Conservation (phyloP, 2,888 invertebrate genomes). For the Sinentomon sp. region DNA sequence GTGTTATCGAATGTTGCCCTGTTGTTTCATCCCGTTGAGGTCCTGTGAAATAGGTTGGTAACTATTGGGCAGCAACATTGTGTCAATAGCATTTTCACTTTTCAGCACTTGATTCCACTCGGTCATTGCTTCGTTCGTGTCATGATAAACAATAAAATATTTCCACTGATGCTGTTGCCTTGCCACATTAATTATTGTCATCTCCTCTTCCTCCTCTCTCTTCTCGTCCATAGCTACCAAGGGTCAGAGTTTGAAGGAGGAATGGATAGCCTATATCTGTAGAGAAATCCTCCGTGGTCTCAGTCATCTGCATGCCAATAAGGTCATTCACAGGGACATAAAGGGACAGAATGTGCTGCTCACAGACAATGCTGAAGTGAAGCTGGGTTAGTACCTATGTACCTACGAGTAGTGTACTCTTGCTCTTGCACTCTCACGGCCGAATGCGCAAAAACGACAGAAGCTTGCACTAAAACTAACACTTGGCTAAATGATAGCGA, state of each 20-base stretch:
- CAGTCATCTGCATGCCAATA: conserved; percentile 89
- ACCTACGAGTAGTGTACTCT: no score
- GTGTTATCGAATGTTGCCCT: no score
- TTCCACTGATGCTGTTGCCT: not conserved
- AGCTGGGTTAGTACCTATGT: conserved; percentile 38
- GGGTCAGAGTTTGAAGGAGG: conserved; percentile 90
- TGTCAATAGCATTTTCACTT: no score
- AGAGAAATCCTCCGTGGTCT: conserved; percentile 83
- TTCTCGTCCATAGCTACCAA: conserved; percentile 38
- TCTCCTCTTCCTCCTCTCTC: conserved; percentile 8
- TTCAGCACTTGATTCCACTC: no score
- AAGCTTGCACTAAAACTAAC: no score
- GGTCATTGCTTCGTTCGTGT: no score
- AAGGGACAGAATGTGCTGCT: conserved; percentile 97
- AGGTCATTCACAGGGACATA: conserved; percentile 98
- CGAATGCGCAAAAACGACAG: no score
- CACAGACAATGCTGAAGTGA: conserved; percentile 98
- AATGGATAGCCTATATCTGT: conserved; percentile 99
- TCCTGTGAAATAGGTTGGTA: no score
- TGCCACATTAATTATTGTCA: conserved; percentile 3
- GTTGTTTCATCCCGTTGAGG: no score
- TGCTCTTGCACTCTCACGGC: conserved; percentile 15
- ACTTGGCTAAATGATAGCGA: no score
- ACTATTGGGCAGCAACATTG: no score
- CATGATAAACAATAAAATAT: no score